Base-by-base conservation (phyloP, 1,140 invertebrate genomes). In the Tachypleus tridentatus region DNA sequence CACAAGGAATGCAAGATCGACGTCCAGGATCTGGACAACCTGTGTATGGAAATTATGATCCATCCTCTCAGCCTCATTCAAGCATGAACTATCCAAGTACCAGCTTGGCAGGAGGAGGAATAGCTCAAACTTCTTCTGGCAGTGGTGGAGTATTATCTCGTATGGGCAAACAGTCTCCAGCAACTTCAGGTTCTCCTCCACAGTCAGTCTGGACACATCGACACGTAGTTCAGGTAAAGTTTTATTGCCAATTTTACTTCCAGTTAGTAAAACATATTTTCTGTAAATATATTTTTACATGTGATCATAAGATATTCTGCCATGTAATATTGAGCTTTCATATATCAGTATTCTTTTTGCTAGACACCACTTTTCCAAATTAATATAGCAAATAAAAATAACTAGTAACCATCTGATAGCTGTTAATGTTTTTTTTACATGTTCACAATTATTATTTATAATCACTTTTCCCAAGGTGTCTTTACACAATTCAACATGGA, bases 21-120 rank as follows among this genome's bases (percentile, higher is more conserved):
- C 62, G 70, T 60, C 85, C 86, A 29, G 81, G 81, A 57, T 86
- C 85, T 64, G 81, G 83, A 10, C 85, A 87, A 74, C 85, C 85
- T 70, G 83, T 85, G 4, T 87, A 86, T 71, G 80, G 79, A 58
- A 82, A 76, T 60, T 87, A 87, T 64, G 86, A 87, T 71, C 80
- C 84, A 6, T 86, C 83, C 59, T 72, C 72, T 57, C 69, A 71
- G 63, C 68, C 75, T 61, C 72, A 73, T 65, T 73, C 81, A 10
- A 80, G 83, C 53, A 73, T 87, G 62, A 82, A 79, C 66, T 81
- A 85, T 72, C 83, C 86, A 67, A 82, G 82, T 65, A 87, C 87
- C 74, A 81, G 82, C 51, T 79, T 81, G 51, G 84, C 84, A 7
- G 85, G 82, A 49, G 86, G 85, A 51, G 85, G 84, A 58, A 80